Conservation (phyloP, 1,140 invertebrate genomes). For the Argopecten irradians region DNA sequence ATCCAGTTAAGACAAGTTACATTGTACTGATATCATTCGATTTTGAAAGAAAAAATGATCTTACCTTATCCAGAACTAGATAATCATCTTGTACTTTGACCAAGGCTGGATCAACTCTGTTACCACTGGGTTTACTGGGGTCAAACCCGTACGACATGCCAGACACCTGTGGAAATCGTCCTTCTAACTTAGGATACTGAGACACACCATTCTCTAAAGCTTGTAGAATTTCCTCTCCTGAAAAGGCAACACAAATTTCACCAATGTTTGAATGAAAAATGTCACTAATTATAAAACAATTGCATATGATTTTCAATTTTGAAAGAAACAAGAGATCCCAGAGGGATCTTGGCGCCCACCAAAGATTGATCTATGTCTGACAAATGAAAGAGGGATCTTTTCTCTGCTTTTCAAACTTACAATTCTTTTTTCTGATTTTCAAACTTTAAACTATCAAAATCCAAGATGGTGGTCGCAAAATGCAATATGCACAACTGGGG, state of each 20-base stretch:
- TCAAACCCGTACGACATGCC: slow-evolving; percentile 92
- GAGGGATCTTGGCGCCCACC: too few species aligned
- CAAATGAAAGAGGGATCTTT: too few species aligned
- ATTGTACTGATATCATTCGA: neutral
- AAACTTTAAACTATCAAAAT: too few species aligned
- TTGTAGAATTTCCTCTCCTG: slow-evolving; percentile 83
- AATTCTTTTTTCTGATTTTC: too few species aligned
- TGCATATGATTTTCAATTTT: too few species aligned
- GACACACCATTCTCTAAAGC: slow-evolving; percentile 89
- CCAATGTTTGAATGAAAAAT: too few species aligned
- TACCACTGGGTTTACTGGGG: slow-evolving; percentile 83
- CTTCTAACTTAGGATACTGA: slow-evolving; percentile 88
- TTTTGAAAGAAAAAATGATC: neutral
- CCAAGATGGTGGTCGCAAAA: too few species aligned
- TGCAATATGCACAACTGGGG: too few species aligned
- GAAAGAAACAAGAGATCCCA: too few species aligned
- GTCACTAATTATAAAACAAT: too few species aligned
- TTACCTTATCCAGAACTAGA: slow-evolving; percentile 82
- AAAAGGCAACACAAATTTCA: slow-evolving; percentile 54
- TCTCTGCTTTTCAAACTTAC: too few species aligned
- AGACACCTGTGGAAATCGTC: slow-evolving; percentile 86
- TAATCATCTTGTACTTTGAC: slow-evolving; percentile 91
- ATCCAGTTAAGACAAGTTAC: neutral
- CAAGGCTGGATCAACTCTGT: slow-evolving; percentile 84
- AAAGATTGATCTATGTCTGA: too few species aligned